Conservation (phyloP, 1,140 invertebrate species). For the Daktulosphaira vitifoliae region DNA sequence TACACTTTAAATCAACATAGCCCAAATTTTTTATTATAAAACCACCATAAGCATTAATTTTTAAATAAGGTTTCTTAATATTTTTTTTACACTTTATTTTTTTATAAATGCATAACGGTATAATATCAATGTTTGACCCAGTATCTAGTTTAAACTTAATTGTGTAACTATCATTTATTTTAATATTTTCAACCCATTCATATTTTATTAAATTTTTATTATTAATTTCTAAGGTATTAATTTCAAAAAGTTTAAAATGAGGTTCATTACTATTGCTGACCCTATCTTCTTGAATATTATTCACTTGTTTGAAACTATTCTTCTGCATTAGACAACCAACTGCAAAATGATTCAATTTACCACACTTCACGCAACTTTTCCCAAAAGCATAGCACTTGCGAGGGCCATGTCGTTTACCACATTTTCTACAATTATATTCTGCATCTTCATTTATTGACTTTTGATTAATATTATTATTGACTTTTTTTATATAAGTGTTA, state of each 20-base stretch:
- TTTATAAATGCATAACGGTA: background rate
- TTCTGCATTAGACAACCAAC: background rate
- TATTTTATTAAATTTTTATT: background rate
- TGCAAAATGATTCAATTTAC: background rate
- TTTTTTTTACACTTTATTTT: background rate
- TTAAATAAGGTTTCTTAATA: background rate
- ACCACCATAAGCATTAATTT: background rate
- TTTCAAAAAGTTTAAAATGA: background rate
- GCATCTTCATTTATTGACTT: background rate
- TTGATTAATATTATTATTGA: too few relatives aligned
- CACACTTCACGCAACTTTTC: background rate
- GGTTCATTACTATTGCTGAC: background rate
- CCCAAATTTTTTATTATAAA: background rate
- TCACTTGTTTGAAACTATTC: background rate
- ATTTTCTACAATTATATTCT: background rate
- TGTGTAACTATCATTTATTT: background rate
- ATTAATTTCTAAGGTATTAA: too few relatives aligned
- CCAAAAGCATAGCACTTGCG: background rate
- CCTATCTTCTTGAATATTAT: background rate
- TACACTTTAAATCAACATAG: background rate
- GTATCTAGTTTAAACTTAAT: background rate
- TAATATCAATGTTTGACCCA: background rate
- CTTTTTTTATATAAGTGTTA: too few relatives aligned
- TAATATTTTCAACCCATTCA: background rate
- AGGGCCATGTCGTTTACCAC: background rate